A percentile compares a stretch with the other conserved stretches of the same genome.
Conservation (phyloP, 2,113 vertebrate species). For the Eidolon helvum region DNA sequence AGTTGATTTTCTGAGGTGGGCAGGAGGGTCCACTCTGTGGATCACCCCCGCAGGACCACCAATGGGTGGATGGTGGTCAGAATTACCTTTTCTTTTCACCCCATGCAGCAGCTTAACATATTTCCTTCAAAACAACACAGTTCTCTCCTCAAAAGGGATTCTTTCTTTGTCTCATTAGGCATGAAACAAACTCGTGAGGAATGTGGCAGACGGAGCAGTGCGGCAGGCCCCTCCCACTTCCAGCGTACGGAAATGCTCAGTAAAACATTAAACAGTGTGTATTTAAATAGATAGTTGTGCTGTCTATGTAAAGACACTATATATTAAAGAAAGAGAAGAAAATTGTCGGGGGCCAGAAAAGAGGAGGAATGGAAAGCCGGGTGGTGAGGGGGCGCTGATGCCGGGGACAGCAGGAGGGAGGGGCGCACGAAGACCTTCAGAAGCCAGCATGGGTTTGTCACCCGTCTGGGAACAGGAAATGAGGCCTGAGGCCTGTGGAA, state of each 20-base stretch:
- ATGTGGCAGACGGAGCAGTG: conserved; percentile 31
- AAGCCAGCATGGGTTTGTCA: neutral
- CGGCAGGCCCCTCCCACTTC: neutral
- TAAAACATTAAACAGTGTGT: neutral
- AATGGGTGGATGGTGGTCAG: neutral
- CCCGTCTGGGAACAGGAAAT: neutral
- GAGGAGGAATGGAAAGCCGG: neutral
- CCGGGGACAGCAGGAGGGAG: neutral
- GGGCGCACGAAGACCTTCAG: neutral
- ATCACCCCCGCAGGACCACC: too few relatives aligned
- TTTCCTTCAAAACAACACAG: neutral
- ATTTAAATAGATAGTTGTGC: neutral
- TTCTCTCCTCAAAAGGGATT: neutral
- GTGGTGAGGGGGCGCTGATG: too few relatives aligned
- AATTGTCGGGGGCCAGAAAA: neutral
- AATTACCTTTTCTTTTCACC: neutral
- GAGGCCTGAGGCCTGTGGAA: neutral
- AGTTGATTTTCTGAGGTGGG: neutral
- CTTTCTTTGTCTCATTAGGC: neutral
- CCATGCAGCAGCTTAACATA: neutral
- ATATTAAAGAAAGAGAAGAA: neutral
- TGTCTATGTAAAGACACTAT: neutral
- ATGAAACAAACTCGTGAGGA: neutral
- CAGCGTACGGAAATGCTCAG: neutral
- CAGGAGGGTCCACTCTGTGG: neutral